Conservation (phyloP, 2,888 invertebrate species). For the Itoplectis maculator region DNA sequence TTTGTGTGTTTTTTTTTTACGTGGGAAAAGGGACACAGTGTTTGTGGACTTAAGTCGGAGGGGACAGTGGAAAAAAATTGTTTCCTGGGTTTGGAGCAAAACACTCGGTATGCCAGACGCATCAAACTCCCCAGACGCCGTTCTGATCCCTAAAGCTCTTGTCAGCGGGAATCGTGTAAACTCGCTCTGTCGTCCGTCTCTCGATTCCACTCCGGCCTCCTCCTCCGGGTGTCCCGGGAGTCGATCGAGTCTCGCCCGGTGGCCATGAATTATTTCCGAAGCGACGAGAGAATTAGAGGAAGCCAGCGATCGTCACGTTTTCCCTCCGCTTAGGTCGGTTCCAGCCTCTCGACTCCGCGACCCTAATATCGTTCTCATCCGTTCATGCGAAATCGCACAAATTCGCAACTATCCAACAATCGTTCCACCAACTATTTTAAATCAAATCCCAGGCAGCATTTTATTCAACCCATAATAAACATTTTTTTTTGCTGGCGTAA, state of each 20-base stretch:
- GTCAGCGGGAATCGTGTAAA: constrained; percentile 52
- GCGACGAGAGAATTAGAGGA: constrained; percentile 63
- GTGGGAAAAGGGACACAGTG: background rate
- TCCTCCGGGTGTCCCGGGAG: constrained; percentile 49
- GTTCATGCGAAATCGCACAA: background rate
- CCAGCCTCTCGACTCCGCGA: constrained; percentile 52
- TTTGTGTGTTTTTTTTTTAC: constrained; percentile 10
- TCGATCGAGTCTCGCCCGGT: constrained; percentile 62
- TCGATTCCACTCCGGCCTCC: constrained; percentile 40
- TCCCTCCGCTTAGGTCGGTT: constrained; percentile 40
- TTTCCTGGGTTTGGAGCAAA: background rate
- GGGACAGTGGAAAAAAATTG: background rate
- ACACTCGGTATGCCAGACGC: background rate
- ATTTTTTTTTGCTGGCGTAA: background rate
- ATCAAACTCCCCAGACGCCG: constrained; percentile 2
- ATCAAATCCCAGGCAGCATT: background rate
- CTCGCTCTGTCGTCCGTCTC: constrained; percentile 27
- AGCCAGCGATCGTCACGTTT: constrained; percentile 64
- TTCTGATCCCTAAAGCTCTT: constrained; percentile 49
- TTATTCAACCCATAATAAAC: background rate
- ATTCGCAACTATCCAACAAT: too few relatives aligned
- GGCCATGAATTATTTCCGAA: constrained; percentile 65
- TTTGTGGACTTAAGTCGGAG: too few relatives aligned
- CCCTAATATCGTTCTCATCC: constrained; percentile 48
- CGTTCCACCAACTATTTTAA: too few relatives aligned